A percentile compares a stretch with the other conserved stretches of the same genome.
phyloP scores from a whole-genome alignment of 1,140 invertebrate genomes.

The Drosophila sechellia region DNA sequence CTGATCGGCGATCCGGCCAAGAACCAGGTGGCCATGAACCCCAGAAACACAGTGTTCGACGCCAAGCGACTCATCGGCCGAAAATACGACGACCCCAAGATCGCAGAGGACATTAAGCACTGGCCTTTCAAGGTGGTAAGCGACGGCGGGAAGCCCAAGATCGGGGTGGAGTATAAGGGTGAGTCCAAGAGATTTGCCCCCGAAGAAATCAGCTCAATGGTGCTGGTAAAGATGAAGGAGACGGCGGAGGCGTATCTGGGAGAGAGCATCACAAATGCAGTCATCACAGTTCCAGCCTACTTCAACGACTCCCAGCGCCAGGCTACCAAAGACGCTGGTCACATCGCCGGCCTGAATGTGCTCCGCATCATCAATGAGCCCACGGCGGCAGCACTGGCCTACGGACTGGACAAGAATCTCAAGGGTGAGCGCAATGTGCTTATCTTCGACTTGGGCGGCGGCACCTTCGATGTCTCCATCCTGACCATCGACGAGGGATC shows the following conservation, averaged over 20 bases:
- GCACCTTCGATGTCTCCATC: constrained; percentile 94
- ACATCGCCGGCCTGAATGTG: constrained; percentile 88
- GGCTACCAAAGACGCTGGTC: constrained; percentile 88
- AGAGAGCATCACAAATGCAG: constrained; percentile 88
- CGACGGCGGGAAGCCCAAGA: constrained; percentile 88
- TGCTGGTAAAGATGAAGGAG: constrained; percentile 92
- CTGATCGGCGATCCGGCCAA: constrained; percentile 97
- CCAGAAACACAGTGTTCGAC: constrained; percentile 80
- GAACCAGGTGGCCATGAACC: constrained; percentile 85
- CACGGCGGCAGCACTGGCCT: constrained; percentile 90
- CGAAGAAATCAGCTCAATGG: constrained; percentile 92
- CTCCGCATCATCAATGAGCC: constrained; percentile 91
- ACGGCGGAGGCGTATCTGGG: constrained; percentile 92
- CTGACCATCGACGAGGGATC: constrained; percentile 94
- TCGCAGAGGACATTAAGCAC: constrained; percentile 90
- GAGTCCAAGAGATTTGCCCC: constrained; percentile 90
- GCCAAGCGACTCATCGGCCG: constrained; percentile 89
- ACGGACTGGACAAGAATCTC: constrained; percentile 91
- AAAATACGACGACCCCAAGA: constrained; percentile 89
- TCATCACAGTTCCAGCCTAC: constrained; percentile 87
- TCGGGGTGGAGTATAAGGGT: constrained; percentile 90
- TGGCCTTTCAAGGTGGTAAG: constrained; percentile 91
- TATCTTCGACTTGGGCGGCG: constrained; percentile 91
- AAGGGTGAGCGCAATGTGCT: constrained; percentile 91
- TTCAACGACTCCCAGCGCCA: constrained; percentile 89